Evolutionary conservation across 2,797 vertebrate species (phyloP), one percentile per base, ranked within the genome.

Genomic region (Toxotes lorentzi): DNA sequence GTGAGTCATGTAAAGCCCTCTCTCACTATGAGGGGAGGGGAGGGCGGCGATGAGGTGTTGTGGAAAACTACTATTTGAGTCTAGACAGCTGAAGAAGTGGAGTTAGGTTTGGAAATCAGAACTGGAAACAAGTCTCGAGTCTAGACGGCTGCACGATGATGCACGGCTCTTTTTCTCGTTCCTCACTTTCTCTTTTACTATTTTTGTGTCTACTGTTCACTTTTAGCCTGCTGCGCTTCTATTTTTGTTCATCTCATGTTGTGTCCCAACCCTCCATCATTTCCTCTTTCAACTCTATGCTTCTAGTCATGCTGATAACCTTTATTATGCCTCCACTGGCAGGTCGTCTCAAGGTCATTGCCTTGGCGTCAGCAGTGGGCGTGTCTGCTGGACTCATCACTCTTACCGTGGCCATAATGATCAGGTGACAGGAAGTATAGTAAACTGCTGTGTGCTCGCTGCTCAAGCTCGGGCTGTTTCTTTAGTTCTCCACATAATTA

Each of bases 311-410:
- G 3, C 45, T 63, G 47, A 79, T 82, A 45, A 79, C 41, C 60
- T 63, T 48, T 82, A 2, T 58, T 45, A 12, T 79, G 30, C 32
- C 43, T 81, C 59, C 40, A 12, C 48, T 63, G 80, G 30, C 91
- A 96, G 95, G 95, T 73, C 93, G 95, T n/a, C 89, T 96, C n/a
- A 96, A 95, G 87, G 94, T 93, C 74, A 95, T 95, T 5, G 95
- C 95, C 9, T 61, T 96, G 87, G 95, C 92, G 0, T 95, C 95
- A 50, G 95, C 95, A 2, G 93, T 96, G 54, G 94, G 94, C 2
- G 95, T 95, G 82, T 95, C 95, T 68, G 92, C 94, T 9, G 94
- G 88, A 12, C 94, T 96, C 85, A 96, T 96, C 90, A 94, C 93
- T 30, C 88, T 96, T 35, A 96, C 95, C 0, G 94, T 95, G 84